Evolutionary conservation across 2,113 vertebrate species (phyloP).

Genomic region (Hippocampus abdominalis): DNA sequence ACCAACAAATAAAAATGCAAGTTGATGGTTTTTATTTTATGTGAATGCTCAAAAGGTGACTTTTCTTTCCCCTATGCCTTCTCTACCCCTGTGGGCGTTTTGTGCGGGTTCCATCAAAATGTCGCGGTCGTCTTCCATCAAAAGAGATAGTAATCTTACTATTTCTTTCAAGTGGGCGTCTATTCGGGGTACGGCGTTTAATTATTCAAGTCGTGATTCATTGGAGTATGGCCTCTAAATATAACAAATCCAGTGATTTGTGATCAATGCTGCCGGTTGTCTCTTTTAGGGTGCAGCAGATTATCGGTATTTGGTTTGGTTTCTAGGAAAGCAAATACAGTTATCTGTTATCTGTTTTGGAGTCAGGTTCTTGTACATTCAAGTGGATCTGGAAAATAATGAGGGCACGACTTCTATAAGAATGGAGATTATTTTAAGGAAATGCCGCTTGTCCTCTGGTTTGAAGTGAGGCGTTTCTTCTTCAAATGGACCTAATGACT

Average conservation of each 20-base stretch:
- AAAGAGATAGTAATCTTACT: background rate
- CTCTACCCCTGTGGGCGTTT: conserved; percentile 1
- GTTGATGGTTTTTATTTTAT: background rate
- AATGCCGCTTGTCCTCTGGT: background rate
- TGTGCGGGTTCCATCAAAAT: conserved; percentile 37
- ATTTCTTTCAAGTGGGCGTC: background rate
- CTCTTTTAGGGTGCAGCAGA: background rate
- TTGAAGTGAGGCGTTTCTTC: background rate
- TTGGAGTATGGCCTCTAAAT: background rate
- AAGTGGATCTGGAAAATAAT: background rate
- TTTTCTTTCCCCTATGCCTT: background rate
- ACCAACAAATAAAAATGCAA: background rate
- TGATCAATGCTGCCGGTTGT: background rate
- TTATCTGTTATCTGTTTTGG: background rate
- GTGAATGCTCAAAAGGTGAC: background rate
- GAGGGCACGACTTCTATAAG: background rate
- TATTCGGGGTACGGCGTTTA: background rate
- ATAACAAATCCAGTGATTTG: background rate
- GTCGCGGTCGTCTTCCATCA: conserved; percentile 35
- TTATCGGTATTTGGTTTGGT: background rate
- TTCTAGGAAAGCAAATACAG: too few relatives aligned
- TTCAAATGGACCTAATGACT: background rate
- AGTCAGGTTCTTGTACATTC: background rate
- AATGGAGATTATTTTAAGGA: background rate
- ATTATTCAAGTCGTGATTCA: background rate